phyloP scores from a whole-genome alignment of 1,140 invertebrate genomes.

The Drosophila pseudoananassae region DNA sequence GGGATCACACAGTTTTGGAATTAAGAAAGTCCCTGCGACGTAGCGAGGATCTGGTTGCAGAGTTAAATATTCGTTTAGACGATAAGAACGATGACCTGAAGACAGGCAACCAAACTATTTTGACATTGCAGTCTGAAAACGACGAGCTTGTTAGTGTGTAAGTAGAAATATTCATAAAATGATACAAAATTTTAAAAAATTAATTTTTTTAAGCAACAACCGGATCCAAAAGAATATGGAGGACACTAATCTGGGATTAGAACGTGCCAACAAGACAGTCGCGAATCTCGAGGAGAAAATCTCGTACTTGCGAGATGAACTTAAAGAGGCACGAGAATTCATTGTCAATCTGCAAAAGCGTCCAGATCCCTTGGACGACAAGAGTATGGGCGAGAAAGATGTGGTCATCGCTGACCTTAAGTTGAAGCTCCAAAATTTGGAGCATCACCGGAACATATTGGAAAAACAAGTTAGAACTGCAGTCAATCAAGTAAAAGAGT shows the following conservation, averaged over 20 bases:
- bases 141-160: slow-evolving; percentile 15
- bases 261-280: not conserved
- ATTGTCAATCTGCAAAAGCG: slow-evolving; percentile 1
- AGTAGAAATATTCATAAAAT: not conserved
- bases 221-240: not conserved
- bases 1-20: slow-evolving; percentile 4
- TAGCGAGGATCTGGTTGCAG: not conserved
- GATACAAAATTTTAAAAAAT: no score
- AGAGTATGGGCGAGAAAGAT: not conserved
- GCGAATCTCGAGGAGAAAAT: not conserved
- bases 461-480: not conserved
- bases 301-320: slow-evolving; percentile 2
- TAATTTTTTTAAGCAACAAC: slow-evolving; percentile 12
- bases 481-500: not conserved
- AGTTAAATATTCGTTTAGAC: slow-evolving; percentile 3
- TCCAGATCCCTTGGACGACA: not conserved
- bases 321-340: not conserved
- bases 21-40: not conserved
- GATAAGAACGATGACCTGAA: not conserved
- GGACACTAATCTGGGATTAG: not conserved
- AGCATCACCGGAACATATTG: slow-evolving; percentile 5
- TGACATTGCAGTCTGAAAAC: not conserved
- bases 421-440: slow-evolving; percentile 7
- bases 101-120: not conserved
- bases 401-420: slow-evolving; percentile 10